Evolutionary conservation across 2,888 invertebrate species (phyloP).

Genomic region (Elysia crispata): DNA sequence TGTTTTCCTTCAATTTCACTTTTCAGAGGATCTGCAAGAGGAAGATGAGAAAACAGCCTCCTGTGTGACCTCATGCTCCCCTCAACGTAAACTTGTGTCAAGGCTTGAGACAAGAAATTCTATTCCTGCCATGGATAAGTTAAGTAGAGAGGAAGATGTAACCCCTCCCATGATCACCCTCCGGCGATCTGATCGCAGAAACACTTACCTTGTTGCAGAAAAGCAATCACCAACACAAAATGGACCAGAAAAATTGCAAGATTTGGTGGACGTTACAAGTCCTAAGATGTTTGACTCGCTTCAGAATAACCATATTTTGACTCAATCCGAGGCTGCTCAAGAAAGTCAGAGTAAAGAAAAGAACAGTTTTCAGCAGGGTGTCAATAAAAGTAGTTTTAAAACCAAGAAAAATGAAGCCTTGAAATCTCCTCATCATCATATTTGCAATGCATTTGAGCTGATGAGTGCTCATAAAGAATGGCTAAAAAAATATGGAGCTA

Average conservation of each 20-base stretch:
- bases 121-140: not conserved
- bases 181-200: too few species aligned
- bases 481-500: not conserved
- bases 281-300: not conserved
- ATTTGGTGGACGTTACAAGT: not conserved
- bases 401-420: not conserved
- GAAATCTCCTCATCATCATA: not conserved
- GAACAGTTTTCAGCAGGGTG: not conserved
- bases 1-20: too few species aligned
- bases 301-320: not conserved
- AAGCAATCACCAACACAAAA: too few species aligned
- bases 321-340: too few species aligned
- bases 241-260: too few species aligned
- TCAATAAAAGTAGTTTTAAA: not conserved
- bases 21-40: too few species aligned
- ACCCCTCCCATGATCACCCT: not conserved
- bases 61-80: not conserved
- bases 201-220: too few species aligned
- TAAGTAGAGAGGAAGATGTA: not conserved
- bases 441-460: conserved; percentile 44
- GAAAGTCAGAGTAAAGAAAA: not conserved
- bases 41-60: not conserved
- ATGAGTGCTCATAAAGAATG: conserved; percentile 24
- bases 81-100: not conserved
- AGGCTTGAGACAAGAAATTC: not conserved